A percentile compares a stretch with the other conserved stretches of the same genome.
Evolutionary conservation across 2,113 vertebrate species (phyloP).

Genomic region (Chlorodrepanis virens): DNA sequence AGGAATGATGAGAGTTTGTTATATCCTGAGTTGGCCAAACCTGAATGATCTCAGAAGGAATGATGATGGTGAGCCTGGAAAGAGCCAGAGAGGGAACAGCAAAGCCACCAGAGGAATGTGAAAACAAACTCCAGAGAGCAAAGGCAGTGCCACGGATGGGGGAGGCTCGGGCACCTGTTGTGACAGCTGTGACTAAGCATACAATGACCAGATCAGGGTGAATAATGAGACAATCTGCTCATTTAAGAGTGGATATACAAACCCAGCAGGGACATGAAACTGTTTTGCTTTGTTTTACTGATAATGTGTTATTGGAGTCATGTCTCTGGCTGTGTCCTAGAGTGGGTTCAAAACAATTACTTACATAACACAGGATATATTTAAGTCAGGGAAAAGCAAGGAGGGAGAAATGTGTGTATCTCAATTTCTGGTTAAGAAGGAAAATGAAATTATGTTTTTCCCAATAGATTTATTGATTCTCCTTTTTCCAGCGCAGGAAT

Average conservation of each 20-base stretch:
- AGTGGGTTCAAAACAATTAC: conserved; percentile 63
- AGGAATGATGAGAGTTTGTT: not conserved
- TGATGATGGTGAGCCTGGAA: not conserved
- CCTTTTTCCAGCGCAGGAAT: rapidly evolving
- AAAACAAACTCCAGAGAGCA: not conserved
- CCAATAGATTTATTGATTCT: conserved; percentile 41
- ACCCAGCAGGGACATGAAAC: conserved; percentile 54
- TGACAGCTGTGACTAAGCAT: conserved; percentile 47
- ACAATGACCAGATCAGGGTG: conserved; percentile 51
- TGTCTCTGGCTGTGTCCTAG: conserved; percentile 59
- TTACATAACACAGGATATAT: conserved; percentile 50
- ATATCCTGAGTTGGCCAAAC: rapidly evolving
- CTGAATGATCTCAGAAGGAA: not conserved
- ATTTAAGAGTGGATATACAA: conserved; percentile 57
- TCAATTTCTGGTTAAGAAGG: conserved; percentile 38
- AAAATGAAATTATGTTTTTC: conserved; percentile 47
- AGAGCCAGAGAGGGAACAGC: not conserved
- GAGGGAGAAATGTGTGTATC: not conserved
- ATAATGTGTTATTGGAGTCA: conserved; percentile 66
- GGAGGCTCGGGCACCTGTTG: conserved; percentile 14
- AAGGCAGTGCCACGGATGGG: not conserved
- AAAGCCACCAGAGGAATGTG: conserved; percentile 6
- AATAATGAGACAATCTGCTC: conserved; percentile 59
- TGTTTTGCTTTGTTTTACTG: conserved; percentile 67
- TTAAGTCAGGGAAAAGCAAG: not conserved